Base-by-base conservation (phyloP, 2,888 invertebrate genomes). In the Anthophora plumipes region DNA sequence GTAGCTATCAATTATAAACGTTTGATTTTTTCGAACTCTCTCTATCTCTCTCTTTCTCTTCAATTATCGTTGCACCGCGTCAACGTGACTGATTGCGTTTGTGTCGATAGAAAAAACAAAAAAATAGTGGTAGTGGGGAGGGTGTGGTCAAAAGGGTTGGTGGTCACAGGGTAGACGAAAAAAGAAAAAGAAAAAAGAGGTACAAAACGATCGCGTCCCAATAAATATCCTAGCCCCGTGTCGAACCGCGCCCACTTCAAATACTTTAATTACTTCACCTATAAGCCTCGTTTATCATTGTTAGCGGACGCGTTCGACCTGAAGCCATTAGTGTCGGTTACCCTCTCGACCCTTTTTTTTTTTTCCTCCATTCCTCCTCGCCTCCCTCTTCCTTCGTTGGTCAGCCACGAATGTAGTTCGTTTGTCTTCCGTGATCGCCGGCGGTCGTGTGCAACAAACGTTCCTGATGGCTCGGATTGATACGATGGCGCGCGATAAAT, bases 281-380 rank as follows among this genome's bases (percentile, higher is more conserved):
- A 83, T 88, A 88, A 86, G 77, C 73, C 84, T 89, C 88, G 84
- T 89, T 90, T 82, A 88, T 89, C 89, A 89, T 89, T 82, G 86
- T 89, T 89, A 89, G 73, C 54, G 72, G 63, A 71, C 71, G 74
- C 80, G 79, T 83, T 86, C 79, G 70, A 82, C 72, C 79, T 76
- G 74, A 82, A 86, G 80, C 82, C 84, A 88, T 86, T 87, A 80
- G 79, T 86, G 83, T 78, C 69, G 76, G 71, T 64, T 75, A 66
- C 66, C 46, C 78, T 22, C 25, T 25, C 4, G n/a, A 25, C 12
- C 22, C 3, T 22, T 46, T 41, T 64, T 41, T 52, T 67, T 57
- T 63, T 43, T 17, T 22, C n/a, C 31, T 31, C 31, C 4, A 1
- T 31, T 4, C 4, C 31, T 31, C 31, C 4, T 4, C 31, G 4